Conservation (phyloP, 1,140 invertebrate genomes). For the Andricus grossulariae region DNA sequence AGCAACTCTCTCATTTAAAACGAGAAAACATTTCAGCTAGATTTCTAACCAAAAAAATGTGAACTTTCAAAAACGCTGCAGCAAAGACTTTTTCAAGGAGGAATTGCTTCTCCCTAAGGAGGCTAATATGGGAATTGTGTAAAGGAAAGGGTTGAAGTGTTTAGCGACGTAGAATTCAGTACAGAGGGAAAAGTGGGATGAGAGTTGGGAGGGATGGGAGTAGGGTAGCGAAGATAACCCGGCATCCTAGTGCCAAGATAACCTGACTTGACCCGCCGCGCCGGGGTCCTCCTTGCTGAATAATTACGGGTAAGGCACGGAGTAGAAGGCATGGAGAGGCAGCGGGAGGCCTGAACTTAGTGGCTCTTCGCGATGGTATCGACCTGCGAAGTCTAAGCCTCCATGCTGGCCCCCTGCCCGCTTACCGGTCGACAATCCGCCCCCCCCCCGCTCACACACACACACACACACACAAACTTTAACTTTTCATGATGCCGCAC, state of each 20-base stretch:
- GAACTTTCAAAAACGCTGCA: too few relatives aligned
- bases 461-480: constrained; percentile 26
- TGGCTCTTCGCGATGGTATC: constrained; percentile 63
- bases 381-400: constrained; percentile 60
- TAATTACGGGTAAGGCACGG: constrained; percentile 70
- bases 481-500: constrained; percentile 28
- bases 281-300: constrained; percentile 71
- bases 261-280: constrained; percentile 69
- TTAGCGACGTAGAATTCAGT: neutral
- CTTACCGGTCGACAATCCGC: constrained; percentile 40
- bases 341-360: constrained; percentile 61
- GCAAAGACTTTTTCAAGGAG: too few relatives aligned
- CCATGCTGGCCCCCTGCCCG: constrained; percentile 25
- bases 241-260: constrained; percentile 73
- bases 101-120: too few relatives aligned
- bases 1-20: too few relatives aligned
- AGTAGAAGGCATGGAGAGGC: constrained; percentile 44
- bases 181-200: constrained; percentile 40
- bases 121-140: neutral
- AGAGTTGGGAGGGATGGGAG: constrained; percentile 60
- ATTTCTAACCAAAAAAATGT: neutral
- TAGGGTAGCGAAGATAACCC: constrained; percentile 61
- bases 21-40: neutral
- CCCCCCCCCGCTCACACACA: constrained; percentile 33
- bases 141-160: constrained; percentile 20